These are phyloP conservation scores for Lagria hirta DNA, from an alignment of 2,888 invertebrate genomes.

Conservation along the genomic window DNA sequence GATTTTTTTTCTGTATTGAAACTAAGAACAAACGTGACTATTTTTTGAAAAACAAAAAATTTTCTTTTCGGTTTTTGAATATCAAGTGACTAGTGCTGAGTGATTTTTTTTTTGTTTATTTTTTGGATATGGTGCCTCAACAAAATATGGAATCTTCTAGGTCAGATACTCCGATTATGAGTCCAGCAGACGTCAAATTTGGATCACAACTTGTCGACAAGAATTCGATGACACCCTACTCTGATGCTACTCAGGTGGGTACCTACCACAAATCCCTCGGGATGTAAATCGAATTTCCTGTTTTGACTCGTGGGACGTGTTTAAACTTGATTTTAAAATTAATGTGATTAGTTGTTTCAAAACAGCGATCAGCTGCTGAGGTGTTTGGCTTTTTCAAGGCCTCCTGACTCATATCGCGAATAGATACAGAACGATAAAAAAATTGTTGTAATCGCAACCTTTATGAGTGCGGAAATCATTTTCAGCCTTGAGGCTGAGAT, in stretches of 20 bases:
- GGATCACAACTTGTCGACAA: constrained; percentile 89
- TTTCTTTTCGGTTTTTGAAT: constrained; percentile 18
- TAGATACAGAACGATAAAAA: constrained; percentile 30
- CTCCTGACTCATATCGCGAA: constrained; percentile 41
- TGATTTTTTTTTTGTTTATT: constrained; percentile 21
- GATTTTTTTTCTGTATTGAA: constrained; percentile 34
- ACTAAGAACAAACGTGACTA: constrained; percentile 25
- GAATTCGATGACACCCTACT: constrained; percentile 92
- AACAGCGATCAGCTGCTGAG: constrained; percentile 42
- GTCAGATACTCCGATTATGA: constrained; percentile 52
- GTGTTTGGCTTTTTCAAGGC: constrained; percentile 50
- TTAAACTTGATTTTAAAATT: constrained; percentile 4
- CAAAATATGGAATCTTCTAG: constrained; percentile 58
- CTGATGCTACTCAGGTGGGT: constrained; percentile 96
- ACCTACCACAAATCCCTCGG: no score
- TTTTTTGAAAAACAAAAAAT: no score
- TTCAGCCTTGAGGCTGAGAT: constrained; percentile 30
- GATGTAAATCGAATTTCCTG: no score
- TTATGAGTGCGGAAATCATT: constrained; percentile 31
- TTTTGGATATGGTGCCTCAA: constrained; percentile 71
- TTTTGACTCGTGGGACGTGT: constrained; percentile 4
- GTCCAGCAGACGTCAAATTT: constrained; percentile 72
- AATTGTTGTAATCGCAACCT: constrained; percentile 33
- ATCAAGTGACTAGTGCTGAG: constrained; percentile 31
- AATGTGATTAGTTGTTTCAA: constrained; percentile 4